Evolutionary conservation across 2,888 invertebrate species (phyloP), one percentile per base, ranked within the genome.

Genomic region (Platyscelio sp.): DNA sequence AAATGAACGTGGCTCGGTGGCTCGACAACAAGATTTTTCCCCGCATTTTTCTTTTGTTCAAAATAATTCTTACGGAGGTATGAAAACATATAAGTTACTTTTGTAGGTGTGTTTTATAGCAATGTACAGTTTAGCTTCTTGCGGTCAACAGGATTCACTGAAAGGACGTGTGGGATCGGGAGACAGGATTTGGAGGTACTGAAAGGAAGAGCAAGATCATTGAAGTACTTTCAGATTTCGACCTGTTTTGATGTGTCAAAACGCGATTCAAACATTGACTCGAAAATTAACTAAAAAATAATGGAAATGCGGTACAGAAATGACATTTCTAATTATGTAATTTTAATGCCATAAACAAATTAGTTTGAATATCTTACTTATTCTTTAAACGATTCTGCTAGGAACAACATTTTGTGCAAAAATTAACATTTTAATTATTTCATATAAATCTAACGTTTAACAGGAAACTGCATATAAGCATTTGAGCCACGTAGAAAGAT

Each of bases 71-170:
- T 40, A 40, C 27, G n/a, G 22, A 51, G 22, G 22, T 54, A 71
- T 27, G 38, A 43, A 54, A 40, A 72, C 7, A 24, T 33, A 79
- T 79, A 71, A 71, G 29, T 76, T 83, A 72, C 71, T 77, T 77
- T 77, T 56, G 68, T 43, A 72, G 72, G 83, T 72, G 77, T 77
- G 72, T 83, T 77, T 74, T 82, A 82, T 82, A 82, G 82, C 82
- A 82, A 82, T 82, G 82, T 82, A 82, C 72, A 82, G 82, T 82
- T 71, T 72, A 81, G 67, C 61, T 81, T 75, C 75, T 75, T 60
- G 72, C 74, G 79, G 56, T 79, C 65, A 68, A 29, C 26, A 22
- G 51, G 60, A 60, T 77, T 67, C 26, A 38, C 46, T 71, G 27
- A 24, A 49, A 56, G 77, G 61, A 40, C 46, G 26, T 49, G 58